Base-by-base conservation (phyloP, 2,797 vertebrate genomes). In the Luscinia megarhynchos region DNA sequence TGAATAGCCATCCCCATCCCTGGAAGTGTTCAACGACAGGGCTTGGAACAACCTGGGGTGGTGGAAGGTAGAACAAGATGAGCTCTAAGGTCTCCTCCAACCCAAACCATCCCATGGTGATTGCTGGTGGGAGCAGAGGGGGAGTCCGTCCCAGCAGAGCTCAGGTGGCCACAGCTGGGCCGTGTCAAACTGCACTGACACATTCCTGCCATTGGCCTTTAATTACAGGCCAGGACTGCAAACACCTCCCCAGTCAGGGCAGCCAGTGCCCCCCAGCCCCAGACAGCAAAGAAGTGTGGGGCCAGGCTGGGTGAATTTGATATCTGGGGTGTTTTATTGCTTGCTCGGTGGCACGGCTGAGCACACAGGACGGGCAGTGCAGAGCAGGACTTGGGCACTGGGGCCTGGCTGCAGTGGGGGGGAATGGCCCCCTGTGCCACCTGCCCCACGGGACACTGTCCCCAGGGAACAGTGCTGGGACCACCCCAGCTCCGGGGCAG, bases 271-370 rank as follows among this genome's bases (percentile, higher is more conserved):
- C 3, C 1, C 53, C 48, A 30, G 18, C 3, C 1, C 55, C 48
- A 30, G 18, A 26, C 0, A 6, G 48, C 4, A 15, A 87, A 57
- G 9, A 27, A 88, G 59, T 0, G 4, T 34, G 61, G 20, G 58
- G 57, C 54, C 72, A 63, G 54, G 80, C 17, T 10, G n/a, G 67
- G 72, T 51, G 61, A 84, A 82, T 89, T 38, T 61, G 95, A 73
- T 21, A 54, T 72, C 72, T 36, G 54, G 21, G 70, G 43, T 38
- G 54, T 94, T 97, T 97, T 97, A 96, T 95, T 96, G 68, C 73
- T 87, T 76, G 75, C 75, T 94, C 8, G 5, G 91, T 90, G 85
- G 40, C 74, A 30, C 5, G 9, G 73, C 83, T 46, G 83, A 29
- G 46, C 72, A 24, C 0, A 63, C 2, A 3, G 79, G 83, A 68